phyloP scores from a whole-genome alignment of 1,140 invertebrate genomes.

The Saccostrea echinata region DNA sequence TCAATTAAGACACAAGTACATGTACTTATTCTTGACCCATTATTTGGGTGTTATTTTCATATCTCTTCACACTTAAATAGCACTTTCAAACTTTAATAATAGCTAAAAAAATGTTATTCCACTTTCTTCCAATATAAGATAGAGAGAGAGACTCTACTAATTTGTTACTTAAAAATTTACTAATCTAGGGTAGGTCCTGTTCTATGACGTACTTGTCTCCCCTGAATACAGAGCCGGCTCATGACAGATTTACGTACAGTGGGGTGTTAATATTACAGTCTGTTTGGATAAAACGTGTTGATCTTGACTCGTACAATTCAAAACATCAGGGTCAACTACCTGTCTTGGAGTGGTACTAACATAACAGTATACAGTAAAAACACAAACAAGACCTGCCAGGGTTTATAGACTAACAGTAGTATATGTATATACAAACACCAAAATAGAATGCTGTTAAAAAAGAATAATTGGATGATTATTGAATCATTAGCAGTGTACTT shows the following conservation, averaged over 20 bases:
- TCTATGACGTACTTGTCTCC: too few species aligned
- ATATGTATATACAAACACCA: too few species aligned
- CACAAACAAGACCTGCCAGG: not conserved
- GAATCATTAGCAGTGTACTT: too few species aligned
- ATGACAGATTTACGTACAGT: not conserved
- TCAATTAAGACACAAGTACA: too few species aligned
- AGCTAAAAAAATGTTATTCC: not conserved
- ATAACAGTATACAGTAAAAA: not conserved
- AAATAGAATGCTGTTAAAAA: too few species aligned
- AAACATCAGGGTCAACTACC: constrained; percentile 17
- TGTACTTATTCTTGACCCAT: constrained; percentile 2
- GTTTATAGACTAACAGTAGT: too few species aligned
- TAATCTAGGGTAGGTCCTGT: too few species aligned
- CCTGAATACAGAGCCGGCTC: not conserved
- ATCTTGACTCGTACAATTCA: not conserved
- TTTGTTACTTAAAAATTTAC: too few species aligned
- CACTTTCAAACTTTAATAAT: not conserved
- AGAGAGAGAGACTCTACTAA: not conserved
- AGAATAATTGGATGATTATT: too few species aligned
- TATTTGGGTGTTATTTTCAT: not conserved
- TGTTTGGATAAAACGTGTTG: constrained; percentile 7
- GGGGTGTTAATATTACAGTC: not conserved
- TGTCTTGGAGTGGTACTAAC: constrained; percentile 22
- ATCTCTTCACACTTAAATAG: constrained; percentile 1
- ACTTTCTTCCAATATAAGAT: not conserved